phyloP scores from a whole-genome alignment of 2,797 vertebrate genomes.

The Bryconaethiops microstoma region DNA sequence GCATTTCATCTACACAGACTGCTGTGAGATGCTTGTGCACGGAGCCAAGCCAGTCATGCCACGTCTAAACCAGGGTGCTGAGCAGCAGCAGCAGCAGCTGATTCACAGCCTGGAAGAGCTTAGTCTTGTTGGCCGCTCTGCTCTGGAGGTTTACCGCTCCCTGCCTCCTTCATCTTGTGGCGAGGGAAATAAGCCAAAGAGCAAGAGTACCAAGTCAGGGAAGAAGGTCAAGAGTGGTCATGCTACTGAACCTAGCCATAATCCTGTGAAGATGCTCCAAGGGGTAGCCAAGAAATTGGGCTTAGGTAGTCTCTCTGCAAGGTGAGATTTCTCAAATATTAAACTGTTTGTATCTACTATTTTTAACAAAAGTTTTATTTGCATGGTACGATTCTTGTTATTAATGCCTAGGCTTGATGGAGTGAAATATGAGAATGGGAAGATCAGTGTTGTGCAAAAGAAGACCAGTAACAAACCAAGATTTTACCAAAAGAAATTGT shows the following conservation, averaged over 20 bases:
- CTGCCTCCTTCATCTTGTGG: constrained; percentile 76
- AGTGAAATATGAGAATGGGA: constrained; percentile 89
- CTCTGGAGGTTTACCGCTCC: constrained; percentile 87
- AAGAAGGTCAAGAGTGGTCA: constrained; percentile 79
- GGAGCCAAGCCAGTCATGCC: constrained; percentile 80
- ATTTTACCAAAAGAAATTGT: constrained; percentile 89
- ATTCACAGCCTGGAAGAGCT: constrained; percentile 87
- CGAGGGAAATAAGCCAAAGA: constrained; percentile 83
- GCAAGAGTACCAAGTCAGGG: constrained; percentile 73
- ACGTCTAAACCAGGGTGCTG: constrained; percentile 54
- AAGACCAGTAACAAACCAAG: constrained; percentile 85
- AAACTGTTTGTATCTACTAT: not conserved
- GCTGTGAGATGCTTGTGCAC: constrained; percentile 88
- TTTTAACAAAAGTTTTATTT: not conserved
- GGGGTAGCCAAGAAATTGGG: constrained; percentile 88
- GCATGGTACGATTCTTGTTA: not conserved
- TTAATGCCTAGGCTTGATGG: constrained; percentile 85
- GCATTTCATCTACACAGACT: constrained; percentile 92
- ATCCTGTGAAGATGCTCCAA: constrained; percentile 90
- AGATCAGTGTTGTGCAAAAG: constrained; percentile 83
- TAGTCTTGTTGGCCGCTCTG: constrained; percentile 79
- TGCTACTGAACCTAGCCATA: constrained; percentile 64
- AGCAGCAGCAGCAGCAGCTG: constrained; percentile 77
- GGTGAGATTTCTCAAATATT: constrained; percentile 74
- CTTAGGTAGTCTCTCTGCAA: constrained; percentile 83